Evolutionary conservation across 2,888 invertebrate genomes (phyloP).

Genomic region (Panzeria rudis): DNA sequence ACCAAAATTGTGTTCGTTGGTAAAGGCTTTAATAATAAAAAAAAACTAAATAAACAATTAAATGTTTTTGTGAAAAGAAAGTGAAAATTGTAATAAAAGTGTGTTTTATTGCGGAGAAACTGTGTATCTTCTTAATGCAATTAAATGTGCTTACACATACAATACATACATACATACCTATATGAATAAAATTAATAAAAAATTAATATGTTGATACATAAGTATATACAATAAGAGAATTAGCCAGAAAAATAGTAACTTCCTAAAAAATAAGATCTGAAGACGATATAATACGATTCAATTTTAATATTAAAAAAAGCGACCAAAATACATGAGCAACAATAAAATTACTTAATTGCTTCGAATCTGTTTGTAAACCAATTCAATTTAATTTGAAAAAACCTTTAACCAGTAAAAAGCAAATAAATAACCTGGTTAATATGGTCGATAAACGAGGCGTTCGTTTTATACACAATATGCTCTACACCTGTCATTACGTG

Average conservation of each 20-base stretch:
- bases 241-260: slow-evolving; percentile 13
- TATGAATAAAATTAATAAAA: no score
- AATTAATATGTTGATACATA: no score
- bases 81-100: slow-evolving; percentile 58
- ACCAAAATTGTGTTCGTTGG: slow-evolving; percentile 34
- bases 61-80: slow-evolving; percentile 42
- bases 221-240: slow-evolving; percentile 10
- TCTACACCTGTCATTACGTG: no score
- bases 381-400: no score
- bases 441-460: no score
- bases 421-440: no score
- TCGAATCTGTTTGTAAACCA: no score
- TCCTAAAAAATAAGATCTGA: background rate
- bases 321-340: no score
- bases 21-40: slow-evolving; percentile 2
- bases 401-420: no score
- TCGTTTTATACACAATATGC: no score
- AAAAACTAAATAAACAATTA: background rate
- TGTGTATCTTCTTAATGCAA: background rate
- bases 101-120: background rate
- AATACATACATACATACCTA: no score
- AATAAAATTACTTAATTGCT: no score
- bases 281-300: background rate
- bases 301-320: slow-evolving; percentile 1
- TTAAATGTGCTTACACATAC: background rate